Evolutionary conservation across 2,888 invertebrate genomes (phyloP), one percentile per base, ranked within the genome.

Genomic region (Lypha dubia): DNA sequence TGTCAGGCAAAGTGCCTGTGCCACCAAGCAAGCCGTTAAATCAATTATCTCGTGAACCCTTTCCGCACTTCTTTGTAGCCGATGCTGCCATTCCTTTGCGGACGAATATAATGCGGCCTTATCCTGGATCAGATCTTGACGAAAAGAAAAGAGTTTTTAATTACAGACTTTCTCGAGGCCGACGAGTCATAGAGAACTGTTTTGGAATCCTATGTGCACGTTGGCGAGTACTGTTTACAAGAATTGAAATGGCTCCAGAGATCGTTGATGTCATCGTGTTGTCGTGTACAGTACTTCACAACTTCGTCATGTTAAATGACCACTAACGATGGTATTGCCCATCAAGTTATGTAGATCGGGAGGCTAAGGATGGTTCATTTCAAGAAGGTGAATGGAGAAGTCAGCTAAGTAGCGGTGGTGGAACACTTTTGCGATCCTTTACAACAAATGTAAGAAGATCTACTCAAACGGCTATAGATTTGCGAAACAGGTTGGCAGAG

Each of bases 11-110:
- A 46, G 65, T 65, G 17, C 46, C 65, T 11, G 65, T 65, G 6
- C 65, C 65, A 49, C 65, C 65, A 65, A 65, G 7, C 15, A 65
- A 65, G 46, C 46, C 28, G 1, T 46, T 65, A 32, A 46, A 32
- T 49, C 6, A 1, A 8, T 5, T 4, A 13, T 46, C 11, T 28
- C 9, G 3, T 17, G 28, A 28, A 17, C 1, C 32, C 3, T 65
- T 65, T 28, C 65, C 44, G 28, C 28, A 28, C 28, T 28, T 4
- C 28, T 28, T 28, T 28, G 28, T 28, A 28, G 28, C 3, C 5
- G 68, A 68, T 17, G 51, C 51, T 13, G 68, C 53, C 3, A 38
- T 68, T 68, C 53, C 68, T n/a, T 53, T 68, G 22, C 51, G 38
- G 7, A 22, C 1, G 2, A 51, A 53, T 41, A n/a, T 68, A 22